These are phyloP conservation scores for Lycocorax pyrrhopterus DNA, from an alignment of 2,113 vertebrate species.

Conservation along the genomic window DNA sequence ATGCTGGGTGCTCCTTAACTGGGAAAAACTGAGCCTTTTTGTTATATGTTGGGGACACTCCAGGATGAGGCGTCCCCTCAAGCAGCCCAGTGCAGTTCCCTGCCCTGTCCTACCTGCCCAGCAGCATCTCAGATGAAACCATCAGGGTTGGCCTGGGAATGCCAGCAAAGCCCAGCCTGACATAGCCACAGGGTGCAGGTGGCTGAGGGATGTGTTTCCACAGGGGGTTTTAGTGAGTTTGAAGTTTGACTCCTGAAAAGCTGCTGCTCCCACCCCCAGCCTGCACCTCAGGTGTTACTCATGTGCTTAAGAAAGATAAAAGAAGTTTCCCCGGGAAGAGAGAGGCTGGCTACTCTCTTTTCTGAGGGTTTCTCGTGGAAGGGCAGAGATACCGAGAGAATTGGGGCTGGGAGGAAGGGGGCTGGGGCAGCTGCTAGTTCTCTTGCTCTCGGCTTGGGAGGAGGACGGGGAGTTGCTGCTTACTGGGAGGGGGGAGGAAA, in stretches of 20 bases:
- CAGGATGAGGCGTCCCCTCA: background rate
- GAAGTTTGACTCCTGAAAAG: background rate
- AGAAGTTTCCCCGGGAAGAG: background rate
- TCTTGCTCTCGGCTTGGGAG: background rate
- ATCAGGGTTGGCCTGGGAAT: background rate
- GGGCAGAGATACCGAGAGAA: background rate
- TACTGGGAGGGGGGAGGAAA: too few species aligned
- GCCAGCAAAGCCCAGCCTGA: background rate
- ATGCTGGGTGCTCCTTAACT: background rate
- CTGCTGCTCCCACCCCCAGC: background rate
- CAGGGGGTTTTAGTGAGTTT: background rate
- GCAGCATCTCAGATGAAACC: background rate
- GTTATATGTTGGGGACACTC: accelerated
- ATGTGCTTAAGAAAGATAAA: background rate
- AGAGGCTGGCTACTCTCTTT: background rate
- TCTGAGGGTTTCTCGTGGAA: background rate
- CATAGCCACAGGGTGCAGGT: accelerated
- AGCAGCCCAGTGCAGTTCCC: background rate
- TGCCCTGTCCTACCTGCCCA: background rate
- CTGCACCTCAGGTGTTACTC: background rate
- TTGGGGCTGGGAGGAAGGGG: background rate
- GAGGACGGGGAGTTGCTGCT: background rate
- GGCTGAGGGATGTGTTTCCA: background rate
- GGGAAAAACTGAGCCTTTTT: background rate
- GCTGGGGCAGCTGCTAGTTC: background rate